Base-by-base conservation (phyloP, 2,797 vertebrate species). In the Pagetopsis macropterus region DNA sequence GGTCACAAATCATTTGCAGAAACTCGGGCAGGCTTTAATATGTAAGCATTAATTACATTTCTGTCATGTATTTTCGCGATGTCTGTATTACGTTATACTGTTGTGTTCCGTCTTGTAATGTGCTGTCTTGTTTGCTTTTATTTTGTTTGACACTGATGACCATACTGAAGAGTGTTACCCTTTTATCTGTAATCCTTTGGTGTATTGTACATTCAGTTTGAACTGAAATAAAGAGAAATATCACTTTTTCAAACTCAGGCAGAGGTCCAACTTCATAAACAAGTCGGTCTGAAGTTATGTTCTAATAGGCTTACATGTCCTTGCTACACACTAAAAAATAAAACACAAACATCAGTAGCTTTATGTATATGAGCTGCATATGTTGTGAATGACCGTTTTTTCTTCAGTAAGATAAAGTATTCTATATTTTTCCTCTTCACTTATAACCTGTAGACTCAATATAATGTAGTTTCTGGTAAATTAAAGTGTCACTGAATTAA, bases 1-100 rank as follows among this genome's bases (percentile, higher is more conserved):
- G 70, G 73, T 79, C 81, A 62, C 79, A 75, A 81, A 84, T 82
- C 48, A 74, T 82, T 65, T 58, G 44, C 65, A 67, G 75, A 59
- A 71, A 79, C 52, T 55, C 31, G 11, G 1, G 9, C 4, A 72
- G 67, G 43, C 58, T 74, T 73, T 67, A 76, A 76, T 61, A 45
- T 86, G 82, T 82, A 58, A 61, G 33, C 10, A 37, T 71, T 78
- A 81, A 83, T 83, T 76, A 51, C 4, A 72, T 57, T 63, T 65
- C 13, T 55, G 67, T 70, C 27, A 13, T 70, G 48, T 70, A 49
- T 52, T 68, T 79, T 43, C 15, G 15, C 23, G 27, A 54, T 16
- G 62, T 46, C 50, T 60, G 61, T 19, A 15, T 46, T 19, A 23
- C 11, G 59, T 56, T 70, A 0, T 1, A 61, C 14, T 11, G 31